A percentile compares a stretch with the other conserved stretches of the same genome.
Conservation (phyloP, 1,140 invertebrate genomes). For the Drosophila punjabiensis region DNA sequence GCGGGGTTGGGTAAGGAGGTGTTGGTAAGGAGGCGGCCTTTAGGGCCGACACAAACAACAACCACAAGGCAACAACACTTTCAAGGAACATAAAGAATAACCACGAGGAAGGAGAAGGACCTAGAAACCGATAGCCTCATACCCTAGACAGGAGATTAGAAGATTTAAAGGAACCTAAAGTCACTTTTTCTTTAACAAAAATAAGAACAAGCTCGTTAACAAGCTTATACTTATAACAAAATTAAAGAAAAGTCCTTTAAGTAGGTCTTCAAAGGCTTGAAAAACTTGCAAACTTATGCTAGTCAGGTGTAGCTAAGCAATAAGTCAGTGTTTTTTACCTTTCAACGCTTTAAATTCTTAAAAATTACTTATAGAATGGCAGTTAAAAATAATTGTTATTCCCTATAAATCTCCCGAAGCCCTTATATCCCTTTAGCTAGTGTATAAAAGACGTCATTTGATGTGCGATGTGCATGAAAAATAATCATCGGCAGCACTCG, state of each 20-base stretch:
- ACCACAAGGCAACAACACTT: constrained; percentile 32
- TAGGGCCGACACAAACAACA: constrained; percentile 27
- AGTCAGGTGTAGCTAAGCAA: too few species aligned
- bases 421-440: neutral
- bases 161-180: neutral
- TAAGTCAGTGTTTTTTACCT: too few species aligned
- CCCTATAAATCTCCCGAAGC: neutral
- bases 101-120: neutral
- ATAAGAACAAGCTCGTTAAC: too few species aligned
- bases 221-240: neutral
- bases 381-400: neutral
- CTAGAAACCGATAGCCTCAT: constrained; percentile 15
- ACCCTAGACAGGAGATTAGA: constrained; percentile 2
- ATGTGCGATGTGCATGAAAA: constrained; percentile 75
- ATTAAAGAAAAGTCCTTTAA: fast-evolving
- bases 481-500: constrained; percentile 68
- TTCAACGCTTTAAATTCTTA: too few species aligned
- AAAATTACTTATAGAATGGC: too few species aligned
- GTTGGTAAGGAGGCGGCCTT: neutral
- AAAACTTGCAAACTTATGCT: neutral
- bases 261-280: fast-evolving
- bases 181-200: neutral
- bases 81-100: constrained; percentile 38
- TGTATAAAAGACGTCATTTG: constrained; percentile 44
- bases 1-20: too few species aligned